These are phyloP conservation scores for Dendronephthya gigantea DNA, from an alignment of 64 coral and sea anemone genomes.

Conservation along the genomic window DNA sequence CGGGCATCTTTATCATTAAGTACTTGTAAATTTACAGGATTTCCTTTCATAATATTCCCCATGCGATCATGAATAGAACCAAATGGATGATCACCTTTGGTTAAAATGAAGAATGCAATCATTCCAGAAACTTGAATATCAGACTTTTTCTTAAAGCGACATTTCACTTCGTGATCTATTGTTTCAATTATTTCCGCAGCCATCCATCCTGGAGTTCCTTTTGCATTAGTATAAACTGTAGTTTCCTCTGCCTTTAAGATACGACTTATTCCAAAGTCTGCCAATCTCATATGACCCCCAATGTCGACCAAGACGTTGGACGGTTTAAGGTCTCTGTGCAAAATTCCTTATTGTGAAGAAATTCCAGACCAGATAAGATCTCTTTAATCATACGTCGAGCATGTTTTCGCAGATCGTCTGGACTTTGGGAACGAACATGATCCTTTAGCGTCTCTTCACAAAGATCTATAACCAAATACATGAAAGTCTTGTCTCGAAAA, in stretches of 20 bases:
- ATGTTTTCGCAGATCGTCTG: background rate
- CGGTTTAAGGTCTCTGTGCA: too few species aligned
- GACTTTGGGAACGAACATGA: background rate
- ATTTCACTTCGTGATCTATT: background rate
- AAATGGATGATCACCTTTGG: background rate
- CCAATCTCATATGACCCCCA: too few species aligned
- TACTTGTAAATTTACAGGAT: background rate
- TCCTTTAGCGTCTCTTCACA: background rate
- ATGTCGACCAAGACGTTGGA: too few species aligned
- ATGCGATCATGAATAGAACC: background rate
- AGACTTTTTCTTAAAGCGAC: background rate
- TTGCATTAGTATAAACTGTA: too few species aligned
- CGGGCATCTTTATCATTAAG: background rate
- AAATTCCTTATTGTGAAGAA: too few species aligned
- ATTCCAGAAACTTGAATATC: too few species aligned
- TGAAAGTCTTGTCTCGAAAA: background rate
- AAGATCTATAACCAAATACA: background rate
- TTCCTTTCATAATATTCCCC: background rate
- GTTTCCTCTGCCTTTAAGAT: too few species aligned
- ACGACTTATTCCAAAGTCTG: too few species aligned
- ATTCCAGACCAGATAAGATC: too few species aligned
- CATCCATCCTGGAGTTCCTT: too few species aligned
- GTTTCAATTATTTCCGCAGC: background rate
- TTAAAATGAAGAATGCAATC: background rate
- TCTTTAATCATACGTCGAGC: background rate